A percentile compares a stretch with the other conserved stretches of the same genome.
Conservation (phyloP, 1,140 invertebrate genomes). For the Drosophila tani region DNA sequence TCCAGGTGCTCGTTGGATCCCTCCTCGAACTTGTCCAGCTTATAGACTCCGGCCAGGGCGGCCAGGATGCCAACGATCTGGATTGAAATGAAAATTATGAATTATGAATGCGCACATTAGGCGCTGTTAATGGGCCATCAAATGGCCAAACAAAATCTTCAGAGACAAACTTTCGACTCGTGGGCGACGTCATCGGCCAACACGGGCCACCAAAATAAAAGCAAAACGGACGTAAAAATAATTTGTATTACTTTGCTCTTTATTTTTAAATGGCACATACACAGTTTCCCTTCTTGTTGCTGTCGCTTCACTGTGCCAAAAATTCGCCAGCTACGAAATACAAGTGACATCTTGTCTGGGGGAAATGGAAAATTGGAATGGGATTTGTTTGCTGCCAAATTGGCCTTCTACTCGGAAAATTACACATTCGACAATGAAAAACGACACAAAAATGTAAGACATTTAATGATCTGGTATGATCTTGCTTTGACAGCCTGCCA, state of each 20-base stretch:
- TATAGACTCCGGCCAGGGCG: slow-evolving; percentile 69
- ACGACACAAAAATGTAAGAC: slow-evolving; percentile 20
- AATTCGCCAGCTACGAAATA: slow-evolving; percentile 26
- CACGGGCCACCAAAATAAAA: slow-evolving; percentile 42
- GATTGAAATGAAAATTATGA: slow-evolving; percentile 23
- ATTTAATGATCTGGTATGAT: slow-evolving; percentile 47
- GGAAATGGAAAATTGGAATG: slow-evolving; percentile 46
- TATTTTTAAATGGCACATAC: slow-evolving; percentile 69
- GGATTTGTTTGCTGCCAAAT: slow-evolving; percentile 73
- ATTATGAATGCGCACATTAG: slow-evolving; percentile 37
- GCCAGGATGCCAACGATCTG: slow-evolving; percentile 59
- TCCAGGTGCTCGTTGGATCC: slow-evolving; percentile 64
- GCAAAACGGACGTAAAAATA: slow-evolving; percentile 50
- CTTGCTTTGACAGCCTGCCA: slow-evolving; percentile 29
- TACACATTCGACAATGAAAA: slow-evolving; percentile 49
- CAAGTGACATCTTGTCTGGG: slow-evolving; percentile 73
- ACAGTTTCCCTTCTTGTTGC: slow-evolving; percentile 22
- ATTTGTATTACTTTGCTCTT: slow-evolving; percentile 72
- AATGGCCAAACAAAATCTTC: slow-evolving; percentile 42
- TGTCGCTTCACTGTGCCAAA: slow-evolving; percentile 28
- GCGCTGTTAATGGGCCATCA: slow-evolving; percentile 54
- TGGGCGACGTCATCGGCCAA: slow-evolving; percentile 31
- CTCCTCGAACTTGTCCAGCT: slow-evolving; percentile 59
- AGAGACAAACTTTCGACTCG: slow-evolving; percentile 44
- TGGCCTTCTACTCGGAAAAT: slow-evolving; percentile 43